These are phyloP conservation scores for Allacma fusca DNA, from an alignment of 2,888 invertebrate species.

Conservation along the genomic window DNA sequence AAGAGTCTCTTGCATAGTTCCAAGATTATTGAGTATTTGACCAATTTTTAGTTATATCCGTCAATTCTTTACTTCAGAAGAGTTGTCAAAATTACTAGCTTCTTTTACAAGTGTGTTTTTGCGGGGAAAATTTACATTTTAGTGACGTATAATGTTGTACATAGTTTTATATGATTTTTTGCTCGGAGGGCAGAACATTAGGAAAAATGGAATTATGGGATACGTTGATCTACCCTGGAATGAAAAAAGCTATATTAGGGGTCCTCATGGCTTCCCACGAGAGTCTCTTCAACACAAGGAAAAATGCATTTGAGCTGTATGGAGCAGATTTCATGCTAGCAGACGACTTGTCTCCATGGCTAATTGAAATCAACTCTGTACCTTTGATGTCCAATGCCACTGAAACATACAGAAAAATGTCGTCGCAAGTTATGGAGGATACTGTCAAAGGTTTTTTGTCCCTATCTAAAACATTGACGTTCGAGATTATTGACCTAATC, in stretches of 20 bases:
- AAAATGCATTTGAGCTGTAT: conserved; percentile 85
- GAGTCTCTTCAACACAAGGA: conserved; percentile 67
- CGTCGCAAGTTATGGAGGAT: conserved; percentile 81
- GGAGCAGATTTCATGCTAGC: conserved; percentile 93
- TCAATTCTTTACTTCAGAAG: too few relatives aligned
- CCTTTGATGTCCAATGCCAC: conserved; percentile 88
- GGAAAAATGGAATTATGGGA: conserved; percentile 36
- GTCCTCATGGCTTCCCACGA: conserved; percentile 77
- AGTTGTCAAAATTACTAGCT: too few relatives aligned
- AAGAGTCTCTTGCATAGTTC: too few relatives aligned
- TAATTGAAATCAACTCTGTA: conserved; percentile 91
- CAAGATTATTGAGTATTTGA: too few relatives aligned
- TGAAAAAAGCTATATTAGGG: conserved; percentile 81
- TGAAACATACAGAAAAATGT: conserved; percentile 81
- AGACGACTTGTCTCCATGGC: conserved; percentile 83
- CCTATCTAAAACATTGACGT: conserved; percentile 18
- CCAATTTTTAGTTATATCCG: too few relatives aligned
- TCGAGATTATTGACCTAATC: background rate
- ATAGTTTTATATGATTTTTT: too few relatives aligned
- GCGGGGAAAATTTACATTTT: too few relatives aligned
- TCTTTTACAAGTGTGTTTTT: too few relatives aligned
- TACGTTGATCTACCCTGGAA: conserved; percentile 76
- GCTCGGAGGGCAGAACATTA: background rate
- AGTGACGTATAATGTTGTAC: too few relatives aligned
- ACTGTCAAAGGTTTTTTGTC: conserved; percentile 77